Evolutionary conservation across 2,888 invertebrate genomes (phyloP).

Genomic region (Phytoseiulus persimilis): DNA sequence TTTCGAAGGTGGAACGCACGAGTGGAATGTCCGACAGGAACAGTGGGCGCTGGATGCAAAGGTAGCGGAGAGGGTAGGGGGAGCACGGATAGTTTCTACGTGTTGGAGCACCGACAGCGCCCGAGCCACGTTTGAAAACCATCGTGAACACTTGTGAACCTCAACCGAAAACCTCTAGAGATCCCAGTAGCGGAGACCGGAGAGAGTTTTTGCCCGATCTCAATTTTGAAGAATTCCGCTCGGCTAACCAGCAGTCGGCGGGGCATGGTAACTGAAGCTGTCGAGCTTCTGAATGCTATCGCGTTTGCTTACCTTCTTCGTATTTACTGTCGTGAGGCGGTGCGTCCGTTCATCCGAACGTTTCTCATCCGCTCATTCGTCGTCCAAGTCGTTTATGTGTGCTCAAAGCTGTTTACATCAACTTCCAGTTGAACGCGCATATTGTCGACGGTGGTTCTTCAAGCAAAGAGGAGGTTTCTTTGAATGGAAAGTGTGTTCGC

Average conservation of each 20-base stretch:
- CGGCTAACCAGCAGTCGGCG: neutral
- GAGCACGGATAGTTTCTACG: neutral
- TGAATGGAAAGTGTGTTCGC: neutral
- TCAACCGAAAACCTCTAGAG: neutral
- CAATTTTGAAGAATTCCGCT: neutral
- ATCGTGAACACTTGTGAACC: neutral
- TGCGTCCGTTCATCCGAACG: neutral
- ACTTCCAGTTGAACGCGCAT: slow-evolving; percentile 37
- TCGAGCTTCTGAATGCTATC: neutral
- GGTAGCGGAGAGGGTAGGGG: neutral
- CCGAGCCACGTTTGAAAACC: neutral
- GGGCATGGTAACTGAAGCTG: neutral
- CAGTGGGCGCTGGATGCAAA: neutral
- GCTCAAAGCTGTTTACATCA: slow-evolving; percentile 28
- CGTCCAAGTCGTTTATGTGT: neutral
- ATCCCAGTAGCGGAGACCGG: neutral
- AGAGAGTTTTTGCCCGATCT: neutral
- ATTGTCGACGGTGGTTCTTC: neutral
- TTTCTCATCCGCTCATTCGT: neutral
- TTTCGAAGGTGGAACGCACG: neutral
- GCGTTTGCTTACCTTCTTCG: neutral
- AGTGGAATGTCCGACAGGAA: neutral
- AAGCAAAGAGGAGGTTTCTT: neutral
- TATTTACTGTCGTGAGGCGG: neutral
- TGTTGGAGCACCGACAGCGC: neutral